Evolutionary conservation across 2,888 invertebrate genomes (phyloP), one percentile per base, ranked within the genome.

Genomic region (Syritta pipiens): DNA sequence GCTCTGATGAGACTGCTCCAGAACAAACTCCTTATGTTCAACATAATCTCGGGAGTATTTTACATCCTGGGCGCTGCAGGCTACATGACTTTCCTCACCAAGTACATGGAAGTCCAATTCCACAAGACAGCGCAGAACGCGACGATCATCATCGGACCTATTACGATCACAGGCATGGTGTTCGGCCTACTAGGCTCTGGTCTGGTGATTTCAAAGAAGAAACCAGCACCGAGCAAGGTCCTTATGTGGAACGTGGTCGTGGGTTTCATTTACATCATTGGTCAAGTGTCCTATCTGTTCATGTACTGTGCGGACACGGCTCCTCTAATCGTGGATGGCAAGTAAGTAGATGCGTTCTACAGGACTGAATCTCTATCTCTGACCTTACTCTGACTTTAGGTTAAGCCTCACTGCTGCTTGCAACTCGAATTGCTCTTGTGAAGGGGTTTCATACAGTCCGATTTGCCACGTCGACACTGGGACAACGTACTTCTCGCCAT

Each of bases 21-120:
- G 26, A 94, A 94, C 85, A 92, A 92, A 85, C 86, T 94, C 6
- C 90, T 94, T 59, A 90, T 93, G 79, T 91, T 90, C 81, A 93
- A 94, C 85, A 93, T 92, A 35, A 86, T 92, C 1, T 91, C 93
- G 24, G 92, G 90, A 2, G 91, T 93, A 9, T 93, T 93, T 82
- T 93, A 93, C 81, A 90, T 94, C 40, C 85, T 92, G 49, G 92
- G 92, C 20, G 90, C 91, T 2, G 89, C 91, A 0, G 93, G 93
- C 0, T 93, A 93, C 83, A 92, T 93, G 84, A 94, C 93, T 7
- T 95, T 93, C 85, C 89, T 94, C 83, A 92, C 93, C 5, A 94
- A 94, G 85, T 94, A 94, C 85, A 91, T 94, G 84, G 94, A 95
- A 87, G 93, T 93, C 5, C 93, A 94, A 85, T 95, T 92, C 85